Conservation (phyloP, 64 coral and sea anemone species). For the Stichodactyla mertensii region DNA sequence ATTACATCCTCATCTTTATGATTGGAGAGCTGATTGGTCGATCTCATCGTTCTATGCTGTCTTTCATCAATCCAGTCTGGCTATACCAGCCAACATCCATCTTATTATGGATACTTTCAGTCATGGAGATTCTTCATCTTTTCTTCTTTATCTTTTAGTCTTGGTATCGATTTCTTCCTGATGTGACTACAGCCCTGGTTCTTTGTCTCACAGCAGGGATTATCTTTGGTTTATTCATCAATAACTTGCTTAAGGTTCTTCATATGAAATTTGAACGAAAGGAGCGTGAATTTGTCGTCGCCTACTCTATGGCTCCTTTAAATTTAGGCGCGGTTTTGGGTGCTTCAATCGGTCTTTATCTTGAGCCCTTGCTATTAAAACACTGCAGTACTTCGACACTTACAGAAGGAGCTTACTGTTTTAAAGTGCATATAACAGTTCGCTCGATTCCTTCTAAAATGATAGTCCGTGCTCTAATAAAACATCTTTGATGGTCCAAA, state of each 20-base stretch:
- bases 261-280: slow-evolving; percentile 29
- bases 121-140: slow-evolving; percentile 38
- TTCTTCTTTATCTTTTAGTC: slow-evolving; percentile 58
- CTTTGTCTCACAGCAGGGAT: slow-evolving; percentile 37
- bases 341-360: slow-evolving; percentile 37
- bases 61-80: slow-evolving; percentile 27
- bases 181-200: slow-evolving; percentile 22
- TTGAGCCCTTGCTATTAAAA: slow-evolving; percentile 25
- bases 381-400: slow-evolving; percentile 29
- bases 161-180: slow-evolving; percentile 73
- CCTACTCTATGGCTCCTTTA: slow-evolving; percentile 26
- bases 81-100: slow-evolving; percentile 34
- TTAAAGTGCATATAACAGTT: too few species aligned
- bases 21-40: slow-evolving; percentile 47
- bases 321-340: slow-evolving; percentile 13
- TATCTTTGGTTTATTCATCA: slow-evolving; percentile 33
- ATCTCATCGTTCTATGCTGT: slow-evolving; percentile 48
- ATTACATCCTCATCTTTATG: slow-evolving; percentile 43
- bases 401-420: slow-evolving; percentile 44
- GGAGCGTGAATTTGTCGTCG: slow-evolving; percentile 54
- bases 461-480: too few species aligned
- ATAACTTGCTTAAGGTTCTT: slow-evolving; percentile 42
- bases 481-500: too few species aligned
- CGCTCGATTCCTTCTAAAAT: too few species aligned
- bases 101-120: slow-evolving; percentile 38